Base-by-base conservation (phyloP, 2,113 vertebrate species). In the Phrynocephalus versicolor region DNA sequence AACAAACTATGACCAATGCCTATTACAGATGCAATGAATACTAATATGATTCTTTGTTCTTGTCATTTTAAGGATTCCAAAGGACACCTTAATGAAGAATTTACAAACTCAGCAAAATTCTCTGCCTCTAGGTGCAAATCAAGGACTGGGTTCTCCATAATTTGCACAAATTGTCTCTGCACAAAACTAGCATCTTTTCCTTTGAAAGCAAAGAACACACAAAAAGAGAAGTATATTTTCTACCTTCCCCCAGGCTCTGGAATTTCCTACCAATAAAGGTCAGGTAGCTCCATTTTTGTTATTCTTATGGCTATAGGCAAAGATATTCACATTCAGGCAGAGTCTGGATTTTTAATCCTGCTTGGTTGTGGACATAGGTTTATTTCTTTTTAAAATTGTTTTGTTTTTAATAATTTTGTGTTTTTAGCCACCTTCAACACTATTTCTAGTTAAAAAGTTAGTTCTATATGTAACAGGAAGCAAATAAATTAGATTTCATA, bases 401-500 rank as follows among this genome's bases (percentile, higher is more conserved):
- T 12, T 67, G 27, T 67, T 67, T 30, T 67, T 30, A 30, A 2
- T 67, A 67, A 30, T 67, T 27, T 67, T 12, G 27, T 67, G 23
- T 27, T 30, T 25, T 27, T 67, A 67, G 25, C 12, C 10, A 13
- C 64, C 10, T 30, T 67, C 25, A 67, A 30, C 27, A 67, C 12
- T 67, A n/a, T 67, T 67, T 67, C 30, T 67, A 67, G 25, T 67
- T 12, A 13, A 67, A 30, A 67, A 10, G 12, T 12, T 30, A 27
- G 30, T 10, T 67, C 7, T 30, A 67, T 30, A 27, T 30, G 27
- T 25, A 67, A n/a, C 13, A 67, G 8, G 30, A 51, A 51, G 45
- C 30, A 30, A 25, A 67, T 30, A 30, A 7, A 67, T 57, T 75
- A 19, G 79, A 87, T 92, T 89, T 75, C 84, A 87, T 55, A 85